Base-by-base conservation (phyloP, 2,888 invertebrate species). In the Parthenolecanium corni region DNA sequence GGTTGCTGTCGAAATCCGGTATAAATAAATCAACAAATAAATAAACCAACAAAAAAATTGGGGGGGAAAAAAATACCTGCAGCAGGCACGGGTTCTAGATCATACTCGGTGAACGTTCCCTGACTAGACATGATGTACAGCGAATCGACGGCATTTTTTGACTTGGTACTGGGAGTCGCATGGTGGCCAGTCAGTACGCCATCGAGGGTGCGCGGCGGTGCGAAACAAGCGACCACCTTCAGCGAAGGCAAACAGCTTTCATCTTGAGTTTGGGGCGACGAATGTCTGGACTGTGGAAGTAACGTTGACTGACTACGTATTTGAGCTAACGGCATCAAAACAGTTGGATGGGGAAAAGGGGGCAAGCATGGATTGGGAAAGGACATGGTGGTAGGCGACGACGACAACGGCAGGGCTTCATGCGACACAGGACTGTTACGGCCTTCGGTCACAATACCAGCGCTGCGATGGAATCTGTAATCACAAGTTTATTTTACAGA, bases 391-490 rank as follows among this genome's bases (percentile, higher is more conserved):
- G 88, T 80, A 62, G 90, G 74, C 14, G 86, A 84, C 61, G 79
- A 63, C 75, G 24, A 68, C 46, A 57, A 66, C 65, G 57, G 66
- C 58, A 49, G 66, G 61, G 40, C 57, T 52, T 65, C 66, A 9
- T 65, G 62, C 36, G 64, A 16, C 3, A 64, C 64, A 31, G 66
- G 65, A 56, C 53, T 64, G 21, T 66, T 66, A 36, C 64, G 56
- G 18, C 81, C 79, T 51, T 80, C 80, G 46, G 82, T 81, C 9
- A 82, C 80, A 51, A 97, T 78, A 14, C 97, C 97, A 65, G 97
- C 96, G 68, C 94, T 94, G 71, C 93, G 84, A 74, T 96, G 95
- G 79, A 95, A 98, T 70, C 92, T 82, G 54, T 24, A 64, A 46
- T 24, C 38, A 12, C 14, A 9, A 12, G 14, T 38, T 38, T 12